Conservation (phyloP, 2,113 vertebrate genomes). For the Leuciscus idus region DNA sequence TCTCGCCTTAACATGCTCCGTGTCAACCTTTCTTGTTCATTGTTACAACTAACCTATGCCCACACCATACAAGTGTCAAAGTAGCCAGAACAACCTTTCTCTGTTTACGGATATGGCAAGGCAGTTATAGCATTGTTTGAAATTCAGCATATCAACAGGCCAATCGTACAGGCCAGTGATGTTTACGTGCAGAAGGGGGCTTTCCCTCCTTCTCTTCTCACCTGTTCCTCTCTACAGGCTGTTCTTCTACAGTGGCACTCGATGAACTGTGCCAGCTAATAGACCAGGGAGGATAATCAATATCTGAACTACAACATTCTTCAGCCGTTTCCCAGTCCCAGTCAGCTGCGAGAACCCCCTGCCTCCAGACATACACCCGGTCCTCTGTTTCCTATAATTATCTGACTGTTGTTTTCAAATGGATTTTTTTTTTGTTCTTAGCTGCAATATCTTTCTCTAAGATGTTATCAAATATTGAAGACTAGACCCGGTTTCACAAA, state of each 20-base stretch:
- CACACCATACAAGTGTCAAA: too few relatives aligned
- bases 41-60: too few relatives aligned
- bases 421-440: background rate
- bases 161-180: too few relatives aligned
- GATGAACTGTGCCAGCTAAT: conserved; percentile 40
- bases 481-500: background rate
- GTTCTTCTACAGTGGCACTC: conserved; percentile 1
- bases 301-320: conserved; percentile 32
- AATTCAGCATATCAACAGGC: too few relatives aligned
- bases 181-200: too few relatives aligned
- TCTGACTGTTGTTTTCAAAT: background rate
- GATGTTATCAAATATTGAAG: background rate
- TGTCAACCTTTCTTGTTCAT: too few relatives aligned
- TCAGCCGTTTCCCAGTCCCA: conserved; percentile 3
- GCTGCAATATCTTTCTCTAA: background rate
- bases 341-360: background rate
- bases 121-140: too few relatives aligned
- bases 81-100: too few relatives aligned
- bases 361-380: background rate
- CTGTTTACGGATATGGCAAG: too few relatives aligned
- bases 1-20: too few relatives aligned
- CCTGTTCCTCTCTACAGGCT: background rate
- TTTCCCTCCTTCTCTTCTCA: conserved; percentile 19
- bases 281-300: conserved; percentile 43
- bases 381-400: background rate